Conservation (phyloP, 1,140 invertebrate genomes). For the Caenorhabditis inopinata region DNA sequence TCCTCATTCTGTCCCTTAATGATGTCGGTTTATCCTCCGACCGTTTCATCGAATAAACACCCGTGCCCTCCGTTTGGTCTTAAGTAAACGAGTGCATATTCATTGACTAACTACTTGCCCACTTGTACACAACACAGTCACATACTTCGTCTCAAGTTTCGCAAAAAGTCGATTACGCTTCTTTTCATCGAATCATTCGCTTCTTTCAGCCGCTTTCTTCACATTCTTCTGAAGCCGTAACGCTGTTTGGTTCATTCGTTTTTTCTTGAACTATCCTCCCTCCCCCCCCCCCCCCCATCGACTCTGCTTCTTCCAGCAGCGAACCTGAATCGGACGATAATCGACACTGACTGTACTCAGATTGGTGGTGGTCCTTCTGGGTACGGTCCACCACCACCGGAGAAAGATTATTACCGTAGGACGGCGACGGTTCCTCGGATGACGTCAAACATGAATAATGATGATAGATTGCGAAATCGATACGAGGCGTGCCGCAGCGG, state of each 20-base stretch:
- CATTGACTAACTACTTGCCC: slow-evolving; percentile 7
- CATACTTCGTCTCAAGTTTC: too few species aligned
- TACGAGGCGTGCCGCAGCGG: slow-evolving; percentile 12
- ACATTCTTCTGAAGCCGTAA: too few species aligned
- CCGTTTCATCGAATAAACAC: slow-evolving; percentile 34
- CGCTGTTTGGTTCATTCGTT: too few species aligned
- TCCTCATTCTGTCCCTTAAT: neutral
- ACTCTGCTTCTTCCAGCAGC: neutral
- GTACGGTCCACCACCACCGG: slow-evolving; percentile 25
- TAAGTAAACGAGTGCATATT: slow-evolving; percentile 16
- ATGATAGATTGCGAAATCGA: neutral
- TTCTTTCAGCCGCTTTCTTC: too few species aligned
- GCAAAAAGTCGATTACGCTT: too few species aligned
- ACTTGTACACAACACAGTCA: neutral
- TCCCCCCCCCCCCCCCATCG: too few species aligned
- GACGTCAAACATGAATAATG: neutral
- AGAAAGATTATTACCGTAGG: slow-evolving; percentile 9
- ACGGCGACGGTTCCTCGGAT: neutral
- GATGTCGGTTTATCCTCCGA: slow-evolving; percentile 1
- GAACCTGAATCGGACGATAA: slow-evolving; percentile 2
- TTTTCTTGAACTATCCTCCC: too few species aligned
- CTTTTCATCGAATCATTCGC: too few species aligned
- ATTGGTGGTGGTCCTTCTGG: slow-evolving; percentile 26
- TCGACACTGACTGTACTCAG: slow-evolving; percentile 8
- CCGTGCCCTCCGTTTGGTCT: neutral